Base-by-base conservation (phyloP, 1,140 invertebrate species). In the Lepidotrigona ventralis region DNA sequence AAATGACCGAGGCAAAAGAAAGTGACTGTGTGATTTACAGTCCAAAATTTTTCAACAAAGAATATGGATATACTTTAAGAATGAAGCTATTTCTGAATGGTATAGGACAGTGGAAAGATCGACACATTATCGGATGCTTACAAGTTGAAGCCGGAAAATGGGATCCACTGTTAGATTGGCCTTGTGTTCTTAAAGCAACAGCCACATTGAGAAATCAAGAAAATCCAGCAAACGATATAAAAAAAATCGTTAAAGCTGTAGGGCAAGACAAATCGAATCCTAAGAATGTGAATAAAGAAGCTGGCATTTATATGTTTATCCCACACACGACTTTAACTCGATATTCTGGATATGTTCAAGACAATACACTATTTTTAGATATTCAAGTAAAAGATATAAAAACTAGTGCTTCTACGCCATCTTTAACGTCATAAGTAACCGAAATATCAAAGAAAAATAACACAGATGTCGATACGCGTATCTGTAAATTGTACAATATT, bases 31-130 rank as follows among this genome's bases (percentile, higher is more conserved):
- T 95, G 0, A 85, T 97, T 1, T 95, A 95, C 64, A 96, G 96
- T 90, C 95, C 96, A 4, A 92, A 96, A 74, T 97, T 97, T 90
- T 95, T 95, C 19, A 95, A 95, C 26, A 95, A 95, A 87, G 95
- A 96, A 83, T 97, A 96, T 86, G 96, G 96, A n/a, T 97, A 97
- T 90, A 95, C 96, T 4, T 85, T 97, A 21, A 95, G 96, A 91
- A 93, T 96, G 39, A 95, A 97, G 84, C 91, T 97, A 9, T 95
- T 95, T 89, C 87, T 97, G 29, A 97, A 97, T 87, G 96, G 96
- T 15, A 95, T 96, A 54, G 96, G 96, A 11, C 96, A 96, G 81
- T 97, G 96, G 96, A 96, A 95, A 88, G 96, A 96, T 0, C 95
- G 96, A 0, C 96, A 97, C 87, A 89, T 96, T 70, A 96, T 96